Evolutionary conservation across 1,140 invertebrate genomes (phyloP).

Genomic region (Anastrepha ludens): DNA sequence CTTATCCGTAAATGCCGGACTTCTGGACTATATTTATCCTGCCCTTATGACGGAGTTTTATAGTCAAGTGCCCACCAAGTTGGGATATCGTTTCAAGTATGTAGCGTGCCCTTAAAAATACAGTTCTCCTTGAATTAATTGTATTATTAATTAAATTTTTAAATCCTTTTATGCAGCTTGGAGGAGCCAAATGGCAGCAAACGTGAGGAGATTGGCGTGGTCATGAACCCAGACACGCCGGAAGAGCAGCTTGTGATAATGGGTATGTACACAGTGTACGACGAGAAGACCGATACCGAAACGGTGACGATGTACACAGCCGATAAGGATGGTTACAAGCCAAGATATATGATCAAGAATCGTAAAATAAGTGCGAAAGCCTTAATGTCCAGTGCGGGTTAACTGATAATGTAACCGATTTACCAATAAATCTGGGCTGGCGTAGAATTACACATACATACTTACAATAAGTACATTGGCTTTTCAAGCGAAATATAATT

Average conservation of each 20-base stretch:
- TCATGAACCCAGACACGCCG: conserved; percentile 68
- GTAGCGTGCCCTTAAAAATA: not conserved
- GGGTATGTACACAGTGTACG: conserved; percentile 64
- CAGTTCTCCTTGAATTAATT: not conserved
- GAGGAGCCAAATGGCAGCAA: conserved; percentile 68
- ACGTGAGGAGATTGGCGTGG: conserved; percentile 69
- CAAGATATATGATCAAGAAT: conserved; percentile 66
- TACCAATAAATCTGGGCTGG: too few relatives aligned
- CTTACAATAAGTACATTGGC: too few relatives aligned
- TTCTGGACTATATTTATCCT: conserved; percentile 62
- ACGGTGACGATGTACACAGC: conserved; percentile 70
- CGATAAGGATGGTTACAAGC: conserved; percentile 71
- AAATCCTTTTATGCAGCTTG: conserved; percentile 55
- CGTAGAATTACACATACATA: too few relatives aligned
- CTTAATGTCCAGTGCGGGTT: conserved; percentile 68
- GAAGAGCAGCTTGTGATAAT: conserved; percentile 69
- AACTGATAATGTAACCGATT: conserved; percentile 44
- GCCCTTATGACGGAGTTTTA: conserved; percentile 60
- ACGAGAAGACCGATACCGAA: conserved; percentile 68
- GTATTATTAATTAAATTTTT: not conserved
- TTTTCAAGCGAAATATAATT: too few relatives aligned
- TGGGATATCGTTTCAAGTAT: conserved; percentile 67
- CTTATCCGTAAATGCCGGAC: conserved; percentile 61
- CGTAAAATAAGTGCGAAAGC: conserved; percentile 65
- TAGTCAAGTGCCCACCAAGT: conserved; percentile 59